Percentiles rank a stretch among this genome's conserved stretches.
These are phyloP conservation scores for Galago senegalensis DNA, from an alignment of 2,797 vertebrate genomes.

Conservation along the genomic window DNA sequence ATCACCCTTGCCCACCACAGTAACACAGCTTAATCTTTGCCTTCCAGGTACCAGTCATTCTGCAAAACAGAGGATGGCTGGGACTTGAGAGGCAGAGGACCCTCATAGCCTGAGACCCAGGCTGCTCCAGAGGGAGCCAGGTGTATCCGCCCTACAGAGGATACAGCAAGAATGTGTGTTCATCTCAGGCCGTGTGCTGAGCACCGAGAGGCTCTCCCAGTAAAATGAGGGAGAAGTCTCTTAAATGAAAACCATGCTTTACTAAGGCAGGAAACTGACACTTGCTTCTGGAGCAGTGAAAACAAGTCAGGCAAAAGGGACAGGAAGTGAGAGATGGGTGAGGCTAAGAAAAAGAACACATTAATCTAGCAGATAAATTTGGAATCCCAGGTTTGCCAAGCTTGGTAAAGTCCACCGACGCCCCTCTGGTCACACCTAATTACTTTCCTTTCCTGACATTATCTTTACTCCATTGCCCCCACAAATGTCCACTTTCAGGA, in stretches of 20 bases:
- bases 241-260: background rate
- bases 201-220: background rate
- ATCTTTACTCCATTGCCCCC: background rate
- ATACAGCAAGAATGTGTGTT: background rate
- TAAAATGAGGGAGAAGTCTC: background rate
- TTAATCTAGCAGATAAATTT: background rate
- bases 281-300: background rate
- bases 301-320: constrained; percentile 6
- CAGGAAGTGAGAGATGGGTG: constrained; percentile 16
- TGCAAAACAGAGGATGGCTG: rapidly evolving
- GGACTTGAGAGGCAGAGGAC: background rate
- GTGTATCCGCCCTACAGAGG: background rate
- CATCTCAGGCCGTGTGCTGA: background rate
- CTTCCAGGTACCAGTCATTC: background rate
- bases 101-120: too few species aligned
- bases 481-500: background rate
- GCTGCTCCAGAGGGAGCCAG: background rate
- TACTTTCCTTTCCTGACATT: background rate
- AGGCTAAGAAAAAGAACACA: background rate
- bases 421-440: background rate
- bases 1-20: background rate
- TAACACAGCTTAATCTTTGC: background rate
- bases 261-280: background rate
- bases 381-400: background rate
- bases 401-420: background rate